These are phyloP conservation scores for Digitonthophagus gazella DNA, from an alignment of 2,888 invertebrate species.

Conservation along the genomic window DNA sequence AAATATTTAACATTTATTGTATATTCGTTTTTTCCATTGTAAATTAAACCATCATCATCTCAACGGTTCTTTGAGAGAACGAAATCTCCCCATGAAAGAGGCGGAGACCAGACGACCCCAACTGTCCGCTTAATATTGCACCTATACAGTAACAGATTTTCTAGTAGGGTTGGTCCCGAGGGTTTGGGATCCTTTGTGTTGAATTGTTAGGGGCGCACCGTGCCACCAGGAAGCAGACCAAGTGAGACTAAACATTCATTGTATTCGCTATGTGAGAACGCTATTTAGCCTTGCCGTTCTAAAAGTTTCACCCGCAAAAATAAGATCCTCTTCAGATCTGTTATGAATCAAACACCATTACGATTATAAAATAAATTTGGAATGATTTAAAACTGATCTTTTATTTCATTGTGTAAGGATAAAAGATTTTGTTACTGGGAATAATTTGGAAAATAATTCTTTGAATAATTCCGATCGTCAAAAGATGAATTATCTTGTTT, in stretches of 20 bases:
- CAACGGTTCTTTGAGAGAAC: neutral
- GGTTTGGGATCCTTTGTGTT: constrained; percentile 7
- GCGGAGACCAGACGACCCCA: neutral
- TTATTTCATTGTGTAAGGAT: too few species aligned
- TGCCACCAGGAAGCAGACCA: neutral
- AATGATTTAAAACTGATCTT: too few species aligned
- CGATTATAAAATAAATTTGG: too few species aligned
- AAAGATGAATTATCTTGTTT: neutral
- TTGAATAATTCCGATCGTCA: neutral
- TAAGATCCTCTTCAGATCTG: too few species aligned
- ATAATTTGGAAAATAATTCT: neutral
- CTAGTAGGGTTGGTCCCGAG: constrained; percentile 9
- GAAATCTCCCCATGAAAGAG: too few species aligned
- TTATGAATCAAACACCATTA: too few species aligned
- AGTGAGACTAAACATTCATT: neutral
- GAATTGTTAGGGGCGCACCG: constrained; percentile 7
- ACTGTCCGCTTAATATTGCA: constrained; percentile 2
- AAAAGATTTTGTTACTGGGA: too few species aligned
- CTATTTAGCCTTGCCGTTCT: neutral
- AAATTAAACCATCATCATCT: neutral
- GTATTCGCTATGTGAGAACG: constrained; percentile 10
- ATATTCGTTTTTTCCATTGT: neutral
- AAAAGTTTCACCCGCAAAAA: too few species aligned
- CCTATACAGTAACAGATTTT: constrained; percentile 18
- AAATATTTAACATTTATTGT: too few species aligned